Evolutionary conservation across 2,888 invertebrate genomes (phyloP), one percentile per base, ranked within the genome.

Genomic region (Resseliella maxima): DNA sequence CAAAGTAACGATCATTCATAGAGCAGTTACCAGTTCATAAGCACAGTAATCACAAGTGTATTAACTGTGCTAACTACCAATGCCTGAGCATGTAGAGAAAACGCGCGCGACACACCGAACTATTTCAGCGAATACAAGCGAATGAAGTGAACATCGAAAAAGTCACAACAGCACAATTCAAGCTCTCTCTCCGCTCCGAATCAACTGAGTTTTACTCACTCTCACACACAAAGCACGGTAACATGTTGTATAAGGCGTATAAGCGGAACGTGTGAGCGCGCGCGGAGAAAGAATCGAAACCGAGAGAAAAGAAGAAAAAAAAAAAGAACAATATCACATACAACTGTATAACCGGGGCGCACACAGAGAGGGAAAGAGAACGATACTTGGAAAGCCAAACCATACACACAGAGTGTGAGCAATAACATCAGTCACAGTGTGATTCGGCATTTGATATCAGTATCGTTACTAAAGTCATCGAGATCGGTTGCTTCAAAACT

Each of bases 401-500:
- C n/a, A 83, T 83, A 36, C 12, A 83, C 38, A 83, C 83, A 38
- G 24, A 83, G 72, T n/a, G 83, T 24, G 24, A 83, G 83, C 83
- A 83, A 83, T 83, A 83, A 83, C 83, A 83, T 83, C 83, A 83
- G 83, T 83, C 83, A 83, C 83, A 38, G 83, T 83, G 41, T 83
- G 83, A 83, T 83, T 83, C 83, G 83, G 83, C 83, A 83, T 83
- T 83, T 83, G 83, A 83, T 83, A 83, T 83, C 83, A 83, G 83
- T 83, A 83, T 83, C 83, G 83, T 83, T 83, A 83, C 83, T 83
- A 83, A 83, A 83, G 83, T 83, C 83, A 83, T 83, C 83, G 83
- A 83, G 83, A 83, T 83, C 83, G 83, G 83, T 83, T 83, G 83
- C 38, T 83, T 83, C 3, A 38, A 64, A 18, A 83, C 83, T 83